Conservation (phyloP, 2,888 invertebrate genomes). For the Lepetodrilus schrolli region DNA sequence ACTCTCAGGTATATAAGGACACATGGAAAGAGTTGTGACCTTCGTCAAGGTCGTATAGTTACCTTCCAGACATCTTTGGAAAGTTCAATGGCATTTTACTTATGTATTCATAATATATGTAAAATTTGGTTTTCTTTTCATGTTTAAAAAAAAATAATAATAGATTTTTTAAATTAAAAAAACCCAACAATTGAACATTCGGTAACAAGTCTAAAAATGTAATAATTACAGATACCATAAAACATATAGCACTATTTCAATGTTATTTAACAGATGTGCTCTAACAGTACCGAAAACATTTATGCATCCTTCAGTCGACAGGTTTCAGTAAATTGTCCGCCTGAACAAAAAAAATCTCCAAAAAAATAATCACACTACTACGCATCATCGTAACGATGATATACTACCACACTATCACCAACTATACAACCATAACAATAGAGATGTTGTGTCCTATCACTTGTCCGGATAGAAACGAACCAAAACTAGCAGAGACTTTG, state of each 20-base stretch:
- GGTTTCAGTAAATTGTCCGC: not conserved
- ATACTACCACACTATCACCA: slow-evolving; percentile 11
- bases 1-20: slow-evolving; percentile 20
- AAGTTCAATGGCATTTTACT: slow-evolving; percentile 24
- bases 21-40: slow-evolving; percentile 12
- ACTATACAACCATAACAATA: slow-evolving; percentile 22
- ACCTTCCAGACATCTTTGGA: slow-evolving; percentile 20
- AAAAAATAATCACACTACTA: slow-evolving; percentile 18
- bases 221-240: not conserved
- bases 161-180: not conserved
- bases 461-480: not conserved
- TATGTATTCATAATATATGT: not conserved
- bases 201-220: not conserved
- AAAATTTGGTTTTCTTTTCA: slow-evolving; percentile 19
- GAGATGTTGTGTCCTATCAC: not conserved
- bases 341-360: too few species aligned
- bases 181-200: not conserved
- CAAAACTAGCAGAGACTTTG: too few species aligned
- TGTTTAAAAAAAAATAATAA: too few species aligned
- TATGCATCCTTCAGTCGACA: slow-evolving; percentile 5
- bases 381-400: not conserved
- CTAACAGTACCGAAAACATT: slow-evolving; percentile 1
- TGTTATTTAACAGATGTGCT: not conserved
- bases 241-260: slow-evolving; percentile 9
- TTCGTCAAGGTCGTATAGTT: not conserved